Evolutionary conservation across 2,888 invertebrate species (phyloP), one percentile per base, ranked within the genome.

Genomic region (Erebia aethiops): DNA sequence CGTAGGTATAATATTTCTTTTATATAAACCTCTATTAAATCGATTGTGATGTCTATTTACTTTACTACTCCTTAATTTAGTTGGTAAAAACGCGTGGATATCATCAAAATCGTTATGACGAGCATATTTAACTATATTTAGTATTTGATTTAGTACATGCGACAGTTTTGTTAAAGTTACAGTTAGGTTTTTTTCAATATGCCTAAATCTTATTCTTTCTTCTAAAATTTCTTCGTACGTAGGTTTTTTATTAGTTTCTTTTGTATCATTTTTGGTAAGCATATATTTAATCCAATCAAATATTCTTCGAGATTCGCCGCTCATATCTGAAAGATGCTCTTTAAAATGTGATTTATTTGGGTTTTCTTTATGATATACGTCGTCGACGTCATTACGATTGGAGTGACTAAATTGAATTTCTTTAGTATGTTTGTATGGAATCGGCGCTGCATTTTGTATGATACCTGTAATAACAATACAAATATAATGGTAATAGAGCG

Each of bases 151-250:
- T 7, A 71, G 21, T 1, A 72, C 61, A 8, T 68, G 58, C 0
- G 66, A 62, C n/a, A 77, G 26, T 62, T 73, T 70, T 5, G 56
- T 21, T 51, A 76, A 26, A 1, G 58, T 68, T 0, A 72, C 71
- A 2, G 75, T 76, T 63, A 77, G 21, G 52, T 76, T 77, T 1
- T 26, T 43, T 35, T 74, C 68, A 1, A 75, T 63, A 13, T 54
- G 41, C 56, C 56, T 65, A 10, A 73, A 69, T n/a, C 65, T 70
- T 63, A 67, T 60, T 35, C 62, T 74, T 21, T 75, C 75, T 14
- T 70, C 69, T 2, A 71, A 14, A 7, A 62, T 60, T n/a, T 67
- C 66, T 41, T 73, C 61, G 18, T 73, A 71, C 26, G 26, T 69
- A 0, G 46, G 26, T 62, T 11, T 46, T 51, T 16, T 58, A 3